phyloP scores from a whole-genome alignment of 1,140 invertebrate species.

The Ceratina japonica region DNA sequence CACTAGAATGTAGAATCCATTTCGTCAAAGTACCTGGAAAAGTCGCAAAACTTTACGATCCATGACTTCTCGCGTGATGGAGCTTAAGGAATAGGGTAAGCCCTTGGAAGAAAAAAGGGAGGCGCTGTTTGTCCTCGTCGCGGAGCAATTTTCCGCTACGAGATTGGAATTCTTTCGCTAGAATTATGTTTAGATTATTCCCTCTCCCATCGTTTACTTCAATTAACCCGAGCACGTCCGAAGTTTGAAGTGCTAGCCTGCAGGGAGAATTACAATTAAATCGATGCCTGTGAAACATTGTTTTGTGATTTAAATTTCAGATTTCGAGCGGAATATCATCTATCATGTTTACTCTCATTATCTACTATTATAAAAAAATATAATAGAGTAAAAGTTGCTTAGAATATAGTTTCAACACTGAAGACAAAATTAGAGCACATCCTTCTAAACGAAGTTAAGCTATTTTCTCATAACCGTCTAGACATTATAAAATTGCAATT shows the following conservation, averaged over 20 bases:
- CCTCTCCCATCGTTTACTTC: background rate
- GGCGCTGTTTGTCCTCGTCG: background rate
- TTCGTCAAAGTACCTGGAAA: background rate
- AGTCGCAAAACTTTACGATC: slow-evolving; percentile 37
- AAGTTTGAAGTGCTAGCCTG: background rate
- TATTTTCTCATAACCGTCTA: too few species aligned
- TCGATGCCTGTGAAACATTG: too few species aligned
- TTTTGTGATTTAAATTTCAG: too few species aligned
- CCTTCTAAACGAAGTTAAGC: too few species aligned
- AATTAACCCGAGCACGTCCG: background rate
- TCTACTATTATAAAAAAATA: too few species aligned
- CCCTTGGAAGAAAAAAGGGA: background rate
- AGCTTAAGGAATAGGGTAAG: background rate
- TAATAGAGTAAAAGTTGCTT: too few species aligned
- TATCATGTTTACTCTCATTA: too few species aligned
- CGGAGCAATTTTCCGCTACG: slow-evolving; percentile 19
- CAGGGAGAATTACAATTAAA: too few species aligned
- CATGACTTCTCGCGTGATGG: slow-evolving; percentile 14
- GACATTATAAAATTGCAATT: too few species aligned
- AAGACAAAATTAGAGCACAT: too few species aligned
- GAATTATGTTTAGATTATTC: background rate
- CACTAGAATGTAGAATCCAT: slow-evolving; percentile 26
- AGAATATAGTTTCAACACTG: too few species aligned
- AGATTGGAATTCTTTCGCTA: slow-evolving; percentile 18
- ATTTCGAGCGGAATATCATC: too few species aligned